Conservation (phyloP, 2,797 vertebrate genomes). For the Merluccius polli region DNA sequence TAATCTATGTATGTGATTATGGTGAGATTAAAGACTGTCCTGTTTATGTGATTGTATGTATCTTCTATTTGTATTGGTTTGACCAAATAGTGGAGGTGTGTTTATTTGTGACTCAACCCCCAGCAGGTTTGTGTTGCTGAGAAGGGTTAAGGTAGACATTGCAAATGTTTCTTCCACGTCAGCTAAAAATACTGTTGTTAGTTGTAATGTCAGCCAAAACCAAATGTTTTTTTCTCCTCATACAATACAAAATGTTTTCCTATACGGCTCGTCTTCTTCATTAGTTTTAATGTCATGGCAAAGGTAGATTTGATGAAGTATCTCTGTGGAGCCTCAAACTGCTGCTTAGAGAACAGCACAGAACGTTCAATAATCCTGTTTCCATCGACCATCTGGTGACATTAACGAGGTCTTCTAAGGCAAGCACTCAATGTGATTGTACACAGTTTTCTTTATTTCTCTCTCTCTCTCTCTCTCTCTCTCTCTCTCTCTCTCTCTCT, state of each 20-base stretch:
- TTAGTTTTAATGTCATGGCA: neutral
- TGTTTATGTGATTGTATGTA: no score
- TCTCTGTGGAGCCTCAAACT: neutral
- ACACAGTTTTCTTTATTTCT: neutral
- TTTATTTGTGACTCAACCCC: neutral
- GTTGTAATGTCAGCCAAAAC: neutral
- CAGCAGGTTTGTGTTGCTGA: no score
- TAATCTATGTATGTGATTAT: no score
- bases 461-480: neutral
- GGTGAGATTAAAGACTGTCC: no score
- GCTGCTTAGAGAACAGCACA: neutral
- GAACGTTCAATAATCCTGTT: conserved; percentile 7
- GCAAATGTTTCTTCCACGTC: neutral
- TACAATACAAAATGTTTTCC: conserved; percentile 2
- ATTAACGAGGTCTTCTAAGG: conserved; percentile 3
- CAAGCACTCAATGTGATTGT: neutral
- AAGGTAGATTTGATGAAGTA: neutral
- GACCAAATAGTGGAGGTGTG: neutral
- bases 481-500: neutral
- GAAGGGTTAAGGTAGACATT: no score
- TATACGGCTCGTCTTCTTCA: neutral
- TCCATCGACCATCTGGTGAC: conserved; percentile 11
- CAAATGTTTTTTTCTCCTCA: neutral
- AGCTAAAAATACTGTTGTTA: neutral
- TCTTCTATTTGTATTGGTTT: neutral